Evolutionary conservation across 1,140 invertebrate species (phyloP).

Genomic region (Olivierus martensii): DNA sequence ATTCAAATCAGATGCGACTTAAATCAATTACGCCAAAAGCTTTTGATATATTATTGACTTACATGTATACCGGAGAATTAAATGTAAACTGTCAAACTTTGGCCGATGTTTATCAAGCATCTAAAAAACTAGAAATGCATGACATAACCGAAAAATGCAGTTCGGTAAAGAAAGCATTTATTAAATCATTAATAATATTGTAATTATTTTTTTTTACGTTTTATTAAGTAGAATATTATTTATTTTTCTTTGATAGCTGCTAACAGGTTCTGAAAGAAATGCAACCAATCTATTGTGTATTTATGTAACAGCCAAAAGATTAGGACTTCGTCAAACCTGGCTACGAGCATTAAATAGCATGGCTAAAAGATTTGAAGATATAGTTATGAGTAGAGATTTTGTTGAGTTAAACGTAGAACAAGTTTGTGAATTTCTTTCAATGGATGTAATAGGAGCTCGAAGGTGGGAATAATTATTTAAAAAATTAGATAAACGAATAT

Average conservation of each 20-base stretch:
- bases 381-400: conserved; percentile 6
- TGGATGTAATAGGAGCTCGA: conserved; percentile 9
- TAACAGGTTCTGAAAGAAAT: neutral
- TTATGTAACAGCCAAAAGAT: conserved; percentile 7
- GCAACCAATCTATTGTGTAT: conserved; percentile 3
- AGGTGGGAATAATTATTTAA: too few relatives aligned
- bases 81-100: conserved; percentile 5
- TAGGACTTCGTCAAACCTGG: neutral
- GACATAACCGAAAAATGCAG: conserved; percentile 5
- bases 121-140: conserved; percentile 5
- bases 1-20: neutral
- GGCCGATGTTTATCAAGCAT: conserved; percentile 8
- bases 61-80: conserved; percentile 15
- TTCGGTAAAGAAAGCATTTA: too few relatives aligned
- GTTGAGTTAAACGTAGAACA: conserved; percentile 6
- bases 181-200: too few relatives aligned
- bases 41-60: conserved; percentile 9
- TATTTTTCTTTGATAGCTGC: too few relatives aligned
- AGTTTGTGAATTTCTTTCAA: conserved; percentile 3
- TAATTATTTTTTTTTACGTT: too few relatives aligned
- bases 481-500: too few relatives aligned
- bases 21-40: conserved; percentile 3
- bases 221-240: too few relatives aligned
- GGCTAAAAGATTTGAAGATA: conserved; percentile 4
- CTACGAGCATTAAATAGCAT: conserved; percentile 2